These are phyloP conservation scores for Tadarida brasiliensis DNA, from an alignment of 2,797 vertebrate genomes.

Conservation along the genomic window DNA sequence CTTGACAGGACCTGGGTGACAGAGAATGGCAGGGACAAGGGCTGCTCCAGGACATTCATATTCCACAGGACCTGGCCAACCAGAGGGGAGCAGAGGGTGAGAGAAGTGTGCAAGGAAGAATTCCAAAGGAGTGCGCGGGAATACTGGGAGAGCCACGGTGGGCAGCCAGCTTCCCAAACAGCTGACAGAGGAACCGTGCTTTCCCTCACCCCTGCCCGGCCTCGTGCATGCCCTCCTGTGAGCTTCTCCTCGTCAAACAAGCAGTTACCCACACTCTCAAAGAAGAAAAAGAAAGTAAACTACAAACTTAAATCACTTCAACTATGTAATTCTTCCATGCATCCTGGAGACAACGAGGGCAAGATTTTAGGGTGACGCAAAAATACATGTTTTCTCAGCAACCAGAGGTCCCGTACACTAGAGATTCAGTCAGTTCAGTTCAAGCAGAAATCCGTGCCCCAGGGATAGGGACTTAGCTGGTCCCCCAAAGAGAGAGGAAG, in stretches of 20 bases:
- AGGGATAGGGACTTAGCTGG: not conserved
- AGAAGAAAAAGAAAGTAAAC: not conserved
- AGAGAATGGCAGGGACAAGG: not conserved
- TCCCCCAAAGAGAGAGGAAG: not conserved
- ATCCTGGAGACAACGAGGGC: not conserved
- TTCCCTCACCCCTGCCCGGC: not conserved
- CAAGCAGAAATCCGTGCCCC: not conserved
- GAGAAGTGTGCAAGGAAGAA: not conserved
- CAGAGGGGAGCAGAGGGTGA: not conserved
- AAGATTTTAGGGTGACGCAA: not conserved
- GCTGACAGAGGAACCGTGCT: not conserved
- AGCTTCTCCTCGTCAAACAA: not conserved
- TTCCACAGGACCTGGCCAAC: not conserved
- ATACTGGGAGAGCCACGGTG: not conserved
- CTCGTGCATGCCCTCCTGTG: not conserved
- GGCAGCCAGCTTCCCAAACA: not conserved
- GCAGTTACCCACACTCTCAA: not conserved
- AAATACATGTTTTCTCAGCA: not conserved
- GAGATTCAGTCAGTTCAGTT: not conserved
- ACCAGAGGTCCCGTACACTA: not conserved
- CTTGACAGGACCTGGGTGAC: not conserved
- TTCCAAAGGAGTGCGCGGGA: not conserved
- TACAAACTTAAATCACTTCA: not conserved
- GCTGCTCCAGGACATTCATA: not conserved
- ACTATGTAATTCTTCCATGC: not conserved